Evolutionary conservation across 2,888 invertebrate species (phyloP).

Genomic region (Hypomecis atomaria): DNA sequence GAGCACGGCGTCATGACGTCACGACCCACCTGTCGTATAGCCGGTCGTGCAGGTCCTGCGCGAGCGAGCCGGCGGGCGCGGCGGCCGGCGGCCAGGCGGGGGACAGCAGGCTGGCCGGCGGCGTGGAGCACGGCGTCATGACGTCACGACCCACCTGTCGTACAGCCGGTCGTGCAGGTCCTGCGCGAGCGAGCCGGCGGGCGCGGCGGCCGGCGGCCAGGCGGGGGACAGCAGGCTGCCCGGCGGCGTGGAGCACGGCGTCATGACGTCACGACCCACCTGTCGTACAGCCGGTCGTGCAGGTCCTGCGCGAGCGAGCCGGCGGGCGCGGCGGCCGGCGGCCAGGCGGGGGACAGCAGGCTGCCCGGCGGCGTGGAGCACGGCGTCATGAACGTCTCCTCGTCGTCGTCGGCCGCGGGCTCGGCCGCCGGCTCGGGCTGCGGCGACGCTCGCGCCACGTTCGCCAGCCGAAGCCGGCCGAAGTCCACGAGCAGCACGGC

Average conservation of each 20-base stretch:
- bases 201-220: constrained; percentile 64
- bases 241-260: background rate
- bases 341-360: constrained; percentile 85
- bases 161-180: constrained; percentile 67
- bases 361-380: constrained; percentile 95
- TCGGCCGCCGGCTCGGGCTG: constrained; percentile 33
- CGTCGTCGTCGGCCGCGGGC: constrained; percentile 37
- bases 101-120: constrained; percentile 91
- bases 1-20: background rate
- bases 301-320: constrained; percentile 60
- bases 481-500: constrained; percentile 95
- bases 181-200: constrained; percentile 57
- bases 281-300: constrained; percentile 69
- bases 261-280: constrained; percentile 45
- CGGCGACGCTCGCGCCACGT: constrained; percentile 48
- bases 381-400: constrained; percentile 91
- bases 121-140: constrained; percentile 75
- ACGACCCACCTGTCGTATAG: constrained; percentile 67
- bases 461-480: constrained; percentile 89
- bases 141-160: constrained; percentile 56
- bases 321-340: constrained; percentile 59
- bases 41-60: constrained; percentile 61
- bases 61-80: constrained; percentile 55
- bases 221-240: constrained; percentile 88
- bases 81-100: constrained; percentile 69